Base-by-base conservation (phyloP, 2,797 vertebrate species). In the Gila robusta region DNA sequence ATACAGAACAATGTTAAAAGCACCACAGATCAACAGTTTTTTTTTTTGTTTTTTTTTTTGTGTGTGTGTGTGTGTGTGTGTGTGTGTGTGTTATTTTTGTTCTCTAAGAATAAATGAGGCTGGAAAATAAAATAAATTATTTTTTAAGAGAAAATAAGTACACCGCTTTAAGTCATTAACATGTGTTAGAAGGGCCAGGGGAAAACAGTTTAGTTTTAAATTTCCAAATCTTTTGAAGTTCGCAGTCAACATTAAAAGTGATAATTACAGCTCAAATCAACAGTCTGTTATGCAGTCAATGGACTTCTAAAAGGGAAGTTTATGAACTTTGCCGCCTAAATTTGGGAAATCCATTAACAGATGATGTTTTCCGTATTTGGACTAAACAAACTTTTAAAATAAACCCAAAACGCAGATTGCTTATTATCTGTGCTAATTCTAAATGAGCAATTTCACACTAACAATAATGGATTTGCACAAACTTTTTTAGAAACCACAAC, bases 381-480 rank as follows among this genome's bases (percentile, higher is more conserved):
- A 72, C 67, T 37, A 62, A 81, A 73, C 78, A 64, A 81, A 73
- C 39, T 86, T 80, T 80, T 66, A 26, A 74, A 80, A 81, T 81
- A 52, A 74, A 39, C 44, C 17, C 56, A 41, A 74, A 81, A 66
- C 44, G 41, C 41, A 62, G 78, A 66, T 64, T 74, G 21, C 28
- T 74, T 72, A 71, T 73, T 86, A 80, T 86, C 69, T 80, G 69
- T 39, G 69, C 78, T 86, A 73, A 81, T 81, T 86, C 54, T 66
- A 80, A 86, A 81, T 73, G 78, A 73, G 56, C 56, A 74, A 74
- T 86, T 86, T 86, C 77, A 72, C 84, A 72, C 77, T 71, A 80
- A 52, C 69, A 73, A 41, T 71, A 79, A 79, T 70, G 81, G 69
- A 81, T 86, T 73, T 26, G 17, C 49, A 28, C 17, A 44, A 79